phyloP scores from a whole-genome alignment of 2,797 vertebrate species.

The Phoeniculus purpureus region DNA sequence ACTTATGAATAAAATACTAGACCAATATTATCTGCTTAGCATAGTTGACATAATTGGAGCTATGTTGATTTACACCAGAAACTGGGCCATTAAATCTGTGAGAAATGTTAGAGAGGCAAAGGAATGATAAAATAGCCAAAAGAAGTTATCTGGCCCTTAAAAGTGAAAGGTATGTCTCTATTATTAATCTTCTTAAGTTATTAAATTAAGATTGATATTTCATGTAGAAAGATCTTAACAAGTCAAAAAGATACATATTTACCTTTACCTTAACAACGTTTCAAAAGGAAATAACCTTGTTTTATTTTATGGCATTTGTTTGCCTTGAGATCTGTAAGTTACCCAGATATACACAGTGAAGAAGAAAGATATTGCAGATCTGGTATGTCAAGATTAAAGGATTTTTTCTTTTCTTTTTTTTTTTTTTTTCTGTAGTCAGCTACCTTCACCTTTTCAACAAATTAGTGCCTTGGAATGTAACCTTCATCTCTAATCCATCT shows the following conservation, averaged over 20 bases:
- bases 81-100: background rate
- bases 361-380: background rate
- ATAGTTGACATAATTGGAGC: background rate
- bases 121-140: background rate
- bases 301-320: slow-evolving; percentile 12
- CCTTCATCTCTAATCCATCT: slow-evolving; percentile 71
- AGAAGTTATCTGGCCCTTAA: background rate
- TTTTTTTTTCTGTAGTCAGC: background rate
- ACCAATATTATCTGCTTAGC: background rate
- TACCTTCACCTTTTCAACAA: slow-evolving; percentile 72
- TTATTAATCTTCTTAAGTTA: background rate
- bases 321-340: slow-evolving; percentile 12
- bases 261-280: background rate
- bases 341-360: background rate
- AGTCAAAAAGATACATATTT: background rate
- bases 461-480: slow-evolving; percentile 74
- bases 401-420: background rate
- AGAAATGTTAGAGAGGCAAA: background rate
- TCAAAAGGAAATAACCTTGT: background rate
- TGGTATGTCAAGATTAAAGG: no score
- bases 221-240: background rate
- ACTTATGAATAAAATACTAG: background rate
- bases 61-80: background rate
- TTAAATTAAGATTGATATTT: background rate
- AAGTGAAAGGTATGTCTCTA: background rate